These are phyloP conservation scores for Dermatemys mawii DNA, from an alignment of 2,113 vertebrate species.

Conservation along the genomic window DNA sequence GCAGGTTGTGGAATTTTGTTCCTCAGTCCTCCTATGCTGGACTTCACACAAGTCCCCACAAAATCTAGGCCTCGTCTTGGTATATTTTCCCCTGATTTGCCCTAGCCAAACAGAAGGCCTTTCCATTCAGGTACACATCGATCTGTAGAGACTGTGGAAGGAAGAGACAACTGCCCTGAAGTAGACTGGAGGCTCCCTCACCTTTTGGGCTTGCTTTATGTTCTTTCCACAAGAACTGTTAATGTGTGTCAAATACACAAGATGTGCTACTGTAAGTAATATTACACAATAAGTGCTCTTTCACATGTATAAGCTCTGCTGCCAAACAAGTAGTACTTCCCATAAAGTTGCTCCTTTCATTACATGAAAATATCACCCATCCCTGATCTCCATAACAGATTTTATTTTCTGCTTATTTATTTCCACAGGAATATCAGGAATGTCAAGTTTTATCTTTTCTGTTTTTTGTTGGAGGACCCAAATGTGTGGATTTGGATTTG, in stretches of 20 bases:
- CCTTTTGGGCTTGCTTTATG: neutral
- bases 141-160: neutral
- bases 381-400: neutral
- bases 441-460: neutral
- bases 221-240: neutral
- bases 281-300: neutral
- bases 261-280: neutral
- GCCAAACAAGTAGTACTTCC: neutral
- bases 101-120: neutral
- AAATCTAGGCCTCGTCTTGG: neutral
- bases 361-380: neutral
- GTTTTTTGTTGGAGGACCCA: neutral
- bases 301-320: neutral
- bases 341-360: neutral
- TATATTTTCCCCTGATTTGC: neutral
- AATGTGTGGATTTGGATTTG: neutral
- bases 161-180: neutral
- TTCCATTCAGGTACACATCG: neutral
- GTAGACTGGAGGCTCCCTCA: neutral
- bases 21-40: neutral
- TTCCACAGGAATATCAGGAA: neutral
- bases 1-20: neutral
- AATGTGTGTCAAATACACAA: neutral
- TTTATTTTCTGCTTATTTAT: neutral
- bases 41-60: neutral